A percentile compares a stretch with the other conserved stretches of the same genome.
Evolutionary conservation across 2,888 invertebrate genomes (phyloP).

Genomic region (Drosophila dives): DNA sequence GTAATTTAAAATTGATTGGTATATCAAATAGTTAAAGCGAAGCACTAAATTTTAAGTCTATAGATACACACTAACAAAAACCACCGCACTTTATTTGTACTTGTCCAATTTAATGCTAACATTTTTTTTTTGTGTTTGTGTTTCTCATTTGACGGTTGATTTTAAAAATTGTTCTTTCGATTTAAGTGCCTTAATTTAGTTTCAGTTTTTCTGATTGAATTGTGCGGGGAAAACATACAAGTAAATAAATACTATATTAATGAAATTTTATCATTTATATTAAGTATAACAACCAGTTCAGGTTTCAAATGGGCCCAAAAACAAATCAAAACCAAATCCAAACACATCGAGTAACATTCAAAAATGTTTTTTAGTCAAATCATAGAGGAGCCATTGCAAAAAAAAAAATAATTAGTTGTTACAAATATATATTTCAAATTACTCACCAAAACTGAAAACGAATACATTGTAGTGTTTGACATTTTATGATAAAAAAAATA

Average conservation of each 20-base stretch:
- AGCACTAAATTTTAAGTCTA: slow-evolving; percentile 56
- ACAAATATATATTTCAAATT: slow-evolving; percentile 37
- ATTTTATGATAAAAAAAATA: slow-evolving; percentile 55
- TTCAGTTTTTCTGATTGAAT: slow-evolving; percentile 43
- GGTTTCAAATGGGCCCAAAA: slow-evolving; percentile 79
- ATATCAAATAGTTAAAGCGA: slow-evolving; percentile 58
- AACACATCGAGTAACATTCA: slow-evolving; percentile 76
- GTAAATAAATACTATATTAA: slow-evolving; percentile 18
- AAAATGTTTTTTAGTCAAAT: slow-evolving; percentile 72
- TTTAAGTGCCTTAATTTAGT: slow-evolving; percentile 79
- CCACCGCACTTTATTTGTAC: slow-evolving; percentile 77
- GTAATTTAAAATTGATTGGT: slow-evolving; percentile 32
- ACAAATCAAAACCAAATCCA: slow-evolving; percentile 47
- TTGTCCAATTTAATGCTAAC: slow-evolving; percentile 49
- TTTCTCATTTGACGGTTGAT: slow-evolving; percentile 32
- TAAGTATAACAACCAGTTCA: slow-evolving; percentile 67
- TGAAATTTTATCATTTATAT: slow-evolving; percentile 48
- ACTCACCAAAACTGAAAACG: slow-evolving; percentile 38
- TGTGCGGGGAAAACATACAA: slow-evolving; percentile 34
- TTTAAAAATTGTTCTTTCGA: slow-evolving; percentile 37
- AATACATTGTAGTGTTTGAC: slow-evolving; percentile 48
- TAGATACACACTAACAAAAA: slow-evolving; percentile 46
- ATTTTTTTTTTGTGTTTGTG: slow-evolving; percentile 25
- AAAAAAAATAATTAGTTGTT: slow-evolving; percentile 50
- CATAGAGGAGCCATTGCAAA: slow-evolving; percentile 17